Conservation (phyloP, 2,888 invertebrate species). For the Branchinecta sandiegonensis region DNA sequence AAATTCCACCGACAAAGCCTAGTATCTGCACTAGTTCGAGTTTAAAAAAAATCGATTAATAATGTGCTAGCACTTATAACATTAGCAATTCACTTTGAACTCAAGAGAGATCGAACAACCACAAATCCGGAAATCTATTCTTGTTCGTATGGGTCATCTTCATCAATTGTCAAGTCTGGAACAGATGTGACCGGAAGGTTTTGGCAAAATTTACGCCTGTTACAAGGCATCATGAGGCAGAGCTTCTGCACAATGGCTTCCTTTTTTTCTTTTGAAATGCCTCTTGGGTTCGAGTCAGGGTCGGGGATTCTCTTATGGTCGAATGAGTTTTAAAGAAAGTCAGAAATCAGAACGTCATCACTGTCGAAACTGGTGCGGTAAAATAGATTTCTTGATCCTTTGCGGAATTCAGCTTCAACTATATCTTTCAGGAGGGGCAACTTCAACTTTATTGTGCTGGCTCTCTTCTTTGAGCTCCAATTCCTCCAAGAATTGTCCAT, state of each 20-base stretch:
- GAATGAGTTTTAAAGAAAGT: conserved; percentile 1
- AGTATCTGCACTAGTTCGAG: background rate
- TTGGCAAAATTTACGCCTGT: no score
- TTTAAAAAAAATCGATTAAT: background rate
- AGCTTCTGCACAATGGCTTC: conserved; percentile 11
- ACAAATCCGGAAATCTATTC: conserved; percentile 10
- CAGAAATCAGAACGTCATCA: background rate
- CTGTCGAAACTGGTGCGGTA: conserved; percentile 8
- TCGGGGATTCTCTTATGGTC: conserved; percentile 2
- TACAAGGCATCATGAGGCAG: no score
- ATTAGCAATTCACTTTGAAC: background rate
- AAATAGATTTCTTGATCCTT: conserved; percentile 6
- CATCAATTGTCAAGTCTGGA: conserved; percentile 4
- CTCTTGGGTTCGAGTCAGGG: conserved; percentile 5
- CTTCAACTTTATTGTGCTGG: no score
- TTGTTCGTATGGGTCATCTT: conserved; percentile 3
- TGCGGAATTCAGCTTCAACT: no score
- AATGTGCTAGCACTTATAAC: background rate
- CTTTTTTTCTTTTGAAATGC: conserved; percentile 6
- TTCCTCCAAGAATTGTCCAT: no score
- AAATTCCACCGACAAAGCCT: conserved; percentile 7
- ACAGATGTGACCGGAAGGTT: no score
- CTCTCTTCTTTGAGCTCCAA: no score
- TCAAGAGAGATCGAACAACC: background rate
- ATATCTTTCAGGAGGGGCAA: no score